Conservation (phyloP, 2,888 invertebrate genomes). For the Chrysolina oricalcia region DNA sequence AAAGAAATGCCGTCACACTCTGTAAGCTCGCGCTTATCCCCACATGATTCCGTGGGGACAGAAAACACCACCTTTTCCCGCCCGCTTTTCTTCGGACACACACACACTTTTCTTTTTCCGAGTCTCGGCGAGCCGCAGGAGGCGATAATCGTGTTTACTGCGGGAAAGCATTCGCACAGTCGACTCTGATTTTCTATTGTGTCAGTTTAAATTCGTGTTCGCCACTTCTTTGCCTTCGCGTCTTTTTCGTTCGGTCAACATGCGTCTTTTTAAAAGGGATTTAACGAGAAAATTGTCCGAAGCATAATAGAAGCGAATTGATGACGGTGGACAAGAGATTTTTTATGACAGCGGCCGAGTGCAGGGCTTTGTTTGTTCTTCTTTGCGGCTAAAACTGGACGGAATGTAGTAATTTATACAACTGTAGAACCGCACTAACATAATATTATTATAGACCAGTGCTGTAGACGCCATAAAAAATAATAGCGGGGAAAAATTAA, state of each 20-base stretch:
- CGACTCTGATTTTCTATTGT: slow-evolving; percentile 62
- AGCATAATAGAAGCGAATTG: slow-evolving; percentile 46
- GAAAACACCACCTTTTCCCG: not conserved
- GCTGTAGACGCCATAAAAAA: too few species aligned
- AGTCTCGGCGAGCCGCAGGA: slow-evolving; percentile 15
- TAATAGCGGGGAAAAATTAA: too few species aligned
- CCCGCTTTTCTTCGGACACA: not conserved
- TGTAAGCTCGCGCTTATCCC: too few species aligned
- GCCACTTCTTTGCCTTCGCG: slow-evolving; percentile 45
- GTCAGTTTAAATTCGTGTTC: slow-evolving; percentile 56
- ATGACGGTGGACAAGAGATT: slow-evolving; percentile 39
- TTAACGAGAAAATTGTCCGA: slow-evolving; percentile 50
- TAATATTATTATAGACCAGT: too few species aligned
- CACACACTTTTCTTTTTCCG: slow-evolving; percentile 21
- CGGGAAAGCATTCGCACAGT: slow-evolving; percentile 50
- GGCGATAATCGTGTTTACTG: slow-evolving; percentile 55
- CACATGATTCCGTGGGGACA: not conserved
- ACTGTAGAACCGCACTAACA: too few species aligned
- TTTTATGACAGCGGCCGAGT: slow-evolving; percentile 34
- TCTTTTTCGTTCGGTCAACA: slow-evolving; percentile 50
- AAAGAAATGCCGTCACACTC: too few species aligned
- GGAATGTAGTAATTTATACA: slow-evolving; percentile 37
- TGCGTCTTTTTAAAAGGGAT: slow-evolving; percentile 49
- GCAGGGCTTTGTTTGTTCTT: slow-evolving; percentile 36
- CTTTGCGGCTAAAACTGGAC: slow-evolving; percentile 33